Evolutionary conservation across 2,113 vertebrate genomes (phyloP).

Genomic region (Uria lomvia): DNA sequence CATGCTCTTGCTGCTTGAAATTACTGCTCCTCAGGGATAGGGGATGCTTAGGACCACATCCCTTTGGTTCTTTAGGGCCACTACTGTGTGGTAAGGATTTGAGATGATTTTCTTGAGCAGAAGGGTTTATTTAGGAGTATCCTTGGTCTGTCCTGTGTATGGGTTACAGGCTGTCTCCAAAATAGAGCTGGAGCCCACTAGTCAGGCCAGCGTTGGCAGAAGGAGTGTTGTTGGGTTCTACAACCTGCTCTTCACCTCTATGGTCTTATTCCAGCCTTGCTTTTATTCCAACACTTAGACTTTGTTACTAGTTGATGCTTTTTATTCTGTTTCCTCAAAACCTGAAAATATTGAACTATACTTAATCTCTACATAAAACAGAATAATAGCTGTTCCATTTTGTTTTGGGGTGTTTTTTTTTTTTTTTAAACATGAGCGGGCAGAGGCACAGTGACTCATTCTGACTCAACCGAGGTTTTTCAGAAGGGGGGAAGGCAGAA

Average conservation of each 20-base stretch:
- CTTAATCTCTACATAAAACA: neutral
- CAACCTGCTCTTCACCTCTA: neutral
- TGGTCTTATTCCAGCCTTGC: neutral
- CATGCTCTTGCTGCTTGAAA: neutral
- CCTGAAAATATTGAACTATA: neutral
- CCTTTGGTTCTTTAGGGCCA: neutral
- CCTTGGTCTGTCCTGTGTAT: neutral
- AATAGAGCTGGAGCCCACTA: neutral
- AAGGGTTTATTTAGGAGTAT: neutral
- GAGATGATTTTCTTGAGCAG: neutral
- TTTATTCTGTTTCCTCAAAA: neutral
- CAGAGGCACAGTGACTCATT: constrained; percentile 16
- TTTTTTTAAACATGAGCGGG: neutral
- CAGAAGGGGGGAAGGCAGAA: neutral
- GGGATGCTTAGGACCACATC: neutral
- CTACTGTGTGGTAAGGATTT: neutral
- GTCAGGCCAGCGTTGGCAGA: neutral
- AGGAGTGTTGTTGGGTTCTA: neutral
- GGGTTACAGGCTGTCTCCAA: neutral
- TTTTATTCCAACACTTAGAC: neutral
- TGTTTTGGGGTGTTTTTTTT: neutral
- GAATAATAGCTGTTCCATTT: neutral
- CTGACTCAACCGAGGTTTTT: constrained; percentile 22
- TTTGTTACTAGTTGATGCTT: neutral
- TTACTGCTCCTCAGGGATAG: neutral